Evolutionary conservation across 2,113 vertebrate genomes (phyloP).

Genomic region (Notarius quadriscutis): DNA sequence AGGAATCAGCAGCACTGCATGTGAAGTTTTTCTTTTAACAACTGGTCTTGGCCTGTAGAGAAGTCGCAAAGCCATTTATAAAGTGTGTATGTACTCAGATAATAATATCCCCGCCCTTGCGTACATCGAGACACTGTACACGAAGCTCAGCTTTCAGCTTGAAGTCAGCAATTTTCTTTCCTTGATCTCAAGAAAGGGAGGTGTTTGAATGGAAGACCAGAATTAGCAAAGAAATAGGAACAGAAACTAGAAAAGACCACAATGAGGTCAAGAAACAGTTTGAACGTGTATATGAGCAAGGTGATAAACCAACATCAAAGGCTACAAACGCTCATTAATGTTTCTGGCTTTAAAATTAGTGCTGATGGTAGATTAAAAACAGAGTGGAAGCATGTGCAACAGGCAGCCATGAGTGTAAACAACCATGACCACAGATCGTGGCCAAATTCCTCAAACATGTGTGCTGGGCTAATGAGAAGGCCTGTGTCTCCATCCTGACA

Average conservation of each 20-base stretch:
- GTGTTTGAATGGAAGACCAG: background rate
- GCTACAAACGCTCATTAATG: background rate
- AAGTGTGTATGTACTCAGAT: background rate
- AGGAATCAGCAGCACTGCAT: background rate
- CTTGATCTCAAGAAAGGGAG: background rate
- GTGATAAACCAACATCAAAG: background rate
- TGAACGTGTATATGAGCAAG: background rate
- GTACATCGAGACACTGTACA: background rate
- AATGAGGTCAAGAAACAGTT: background rate
- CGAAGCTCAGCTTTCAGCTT: constrained; percentile 11
- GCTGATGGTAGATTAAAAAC: constrained; percentile 3
- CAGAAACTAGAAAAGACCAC: background rate
- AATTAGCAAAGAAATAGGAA: background rate
- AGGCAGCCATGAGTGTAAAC: background rate
- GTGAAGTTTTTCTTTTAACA: background rate
- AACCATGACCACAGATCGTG: background rate
- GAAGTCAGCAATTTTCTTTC: constrained; percentile 31
- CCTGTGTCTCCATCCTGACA: constrained; percentile 10
- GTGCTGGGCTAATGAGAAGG: constrained; percentile 66
- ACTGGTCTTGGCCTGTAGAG: background rate
- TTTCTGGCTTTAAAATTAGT: background rate
- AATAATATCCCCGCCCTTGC: background rate
- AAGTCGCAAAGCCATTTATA: background rate
- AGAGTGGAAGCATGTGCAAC: constrained; percentile 30
- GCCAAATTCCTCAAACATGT: constrained; percentile 19